A percentile compares a stretch with the other conserved stretches of the same genome.
Conservation (phyloP, 1,140 invertebrate genomes). For the Sinonovacula constricta region DNA sequence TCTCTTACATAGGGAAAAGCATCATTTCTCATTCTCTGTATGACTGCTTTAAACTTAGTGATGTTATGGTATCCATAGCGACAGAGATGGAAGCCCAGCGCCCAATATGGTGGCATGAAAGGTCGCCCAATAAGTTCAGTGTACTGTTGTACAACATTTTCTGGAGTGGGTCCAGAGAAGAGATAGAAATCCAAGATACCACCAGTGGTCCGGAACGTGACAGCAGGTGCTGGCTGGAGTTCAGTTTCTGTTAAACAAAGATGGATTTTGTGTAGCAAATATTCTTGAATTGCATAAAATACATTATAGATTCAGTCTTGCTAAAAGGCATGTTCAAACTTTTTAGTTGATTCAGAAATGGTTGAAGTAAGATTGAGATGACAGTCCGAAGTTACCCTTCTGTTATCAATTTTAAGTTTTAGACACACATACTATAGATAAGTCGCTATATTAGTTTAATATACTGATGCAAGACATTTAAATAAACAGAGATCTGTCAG, state of each 20-base stretch:
- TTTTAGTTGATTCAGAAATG: no score
- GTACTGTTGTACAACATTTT: slow-evolving; percentile 88
- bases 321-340: no score
- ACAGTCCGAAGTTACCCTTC: no score
- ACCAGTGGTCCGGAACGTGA: slow-evolving; percentile 72
- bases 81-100: slow-evolving; percentile 92
- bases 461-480: no score
- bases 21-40: slow-evolving; percentile 84
- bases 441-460: no score
- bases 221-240: slow-evolving; percentile 79
- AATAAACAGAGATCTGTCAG: no score
- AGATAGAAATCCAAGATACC: slow-evolving; percentile 77
- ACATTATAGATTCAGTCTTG: no score
- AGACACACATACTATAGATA: no score
- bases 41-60: slow-evolving; percentile 65
- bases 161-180: slow-evolving; percentile 80
- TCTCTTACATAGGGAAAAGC: slow-evolving; percentile 90
- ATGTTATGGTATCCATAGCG: slow-evolving; percentile 79
- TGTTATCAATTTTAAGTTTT: no score
- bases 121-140: slow-evolving; percentile 86
- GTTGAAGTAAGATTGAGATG: no score
- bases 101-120: slow-evolving; percentile 93
- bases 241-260: slow-evolving; percentile 83
- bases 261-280: no score
- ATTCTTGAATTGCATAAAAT: no score